phyloP scores from a whole-genome alignment of 2,797 vertebrate genomes.

The Cuculus canorus region DNA sequence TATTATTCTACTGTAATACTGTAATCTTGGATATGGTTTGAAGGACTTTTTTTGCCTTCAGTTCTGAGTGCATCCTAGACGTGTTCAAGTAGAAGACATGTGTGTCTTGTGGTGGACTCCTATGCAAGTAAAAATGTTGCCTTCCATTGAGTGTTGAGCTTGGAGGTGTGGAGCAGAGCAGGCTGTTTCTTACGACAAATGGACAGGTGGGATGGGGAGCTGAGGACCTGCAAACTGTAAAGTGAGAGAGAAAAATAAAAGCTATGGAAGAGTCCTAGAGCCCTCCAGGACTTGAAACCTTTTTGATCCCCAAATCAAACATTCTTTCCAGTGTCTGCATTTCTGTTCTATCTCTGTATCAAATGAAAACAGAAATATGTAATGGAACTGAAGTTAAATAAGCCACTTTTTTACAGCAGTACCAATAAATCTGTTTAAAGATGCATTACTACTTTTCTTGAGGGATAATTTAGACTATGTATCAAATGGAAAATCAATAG shows the following conservation, averaged over 20 bases:
- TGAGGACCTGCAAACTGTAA: not conserved
- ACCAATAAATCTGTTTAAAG: conserved; percentile 84
- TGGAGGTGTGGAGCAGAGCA: not conserved
- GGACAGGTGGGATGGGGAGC: not conserved
- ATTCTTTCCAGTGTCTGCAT: conserved; percentile 3
- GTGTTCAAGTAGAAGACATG: not conserved
- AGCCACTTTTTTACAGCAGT: conserved; percentile 71
- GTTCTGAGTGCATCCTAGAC: not conserved
- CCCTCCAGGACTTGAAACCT: not conserved
- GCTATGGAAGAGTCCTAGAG: not conserved
- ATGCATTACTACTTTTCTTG: conserved; percentile 83
- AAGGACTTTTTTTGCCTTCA: not conserved
- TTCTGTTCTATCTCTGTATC: conserved; percentile 45
- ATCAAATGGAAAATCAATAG: conserved; percentile 86
- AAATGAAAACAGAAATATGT: conserved; percentile 74
- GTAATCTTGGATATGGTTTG: not conserved
- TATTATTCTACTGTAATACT: not conserved
- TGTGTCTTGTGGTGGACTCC: not conserved
- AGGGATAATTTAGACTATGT: conserved; percentile 83
- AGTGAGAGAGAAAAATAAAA: not conserved
- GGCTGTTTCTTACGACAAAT: not conserved
- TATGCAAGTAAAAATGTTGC: not conserved
- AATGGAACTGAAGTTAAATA: conserved; percentile 77
- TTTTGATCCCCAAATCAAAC: not conserved
- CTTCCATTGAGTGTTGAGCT: not conserved